phyloP scores from a whole-genome alignment of 2,113 vertebrate genomes.

The Rynchops niger region DNA sequence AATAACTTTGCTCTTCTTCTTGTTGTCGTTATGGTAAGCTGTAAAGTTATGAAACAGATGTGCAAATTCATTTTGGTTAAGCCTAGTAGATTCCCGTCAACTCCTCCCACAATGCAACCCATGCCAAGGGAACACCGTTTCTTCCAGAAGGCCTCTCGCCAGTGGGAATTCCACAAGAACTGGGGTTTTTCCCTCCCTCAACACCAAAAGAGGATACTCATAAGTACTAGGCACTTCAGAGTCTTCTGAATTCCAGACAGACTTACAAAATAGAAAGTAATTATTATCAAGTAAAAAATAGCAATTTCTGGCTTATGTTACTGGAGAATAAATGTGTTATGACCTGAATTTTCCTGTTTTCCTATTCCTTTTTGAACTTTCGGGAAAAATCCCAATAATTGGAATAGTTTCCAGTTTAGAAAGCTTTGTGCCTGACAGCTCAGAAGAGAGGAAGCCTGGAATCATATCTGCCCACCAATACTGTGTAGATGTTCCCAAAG shows the following conservation, averaged over 20 bases:
- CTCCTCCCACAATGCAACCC: not conserved
- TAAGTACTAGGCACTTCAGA: not conserved
- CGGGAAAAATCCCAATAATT: not conserved
- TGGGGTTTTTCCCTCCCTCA: not conserved
- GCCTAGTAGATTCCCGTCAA: not conserved
- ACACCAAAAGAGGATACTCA: not conserved
- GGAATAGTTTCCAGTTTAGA: not conserved
- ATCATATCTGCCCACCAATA: not conserved
- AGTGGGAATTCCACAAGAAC: not conserved
- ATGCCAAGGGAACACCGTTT: not conserved
- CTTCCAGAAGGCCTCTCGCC: not conserved
- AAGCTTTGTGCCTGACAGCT: not conserved
- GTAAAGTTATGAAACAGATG: not conserved
- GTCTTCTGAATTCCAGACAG: not conserved
- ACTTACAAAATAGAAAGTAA: not conserved
- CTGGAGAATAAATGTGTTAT: not conserved
- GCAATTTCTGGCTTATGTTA: not conserved
- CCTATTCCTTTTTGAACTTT: not conserved
- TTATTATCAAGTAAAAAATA: not conserved
- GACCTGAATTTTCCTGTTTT: conserved; percentile 16
- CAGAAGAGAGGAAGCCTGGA: not conserved
- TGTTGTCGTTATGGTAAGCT: not conserved
- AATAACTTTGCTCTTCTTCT: not conserved
- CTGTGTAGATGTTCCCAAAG: not conserved
- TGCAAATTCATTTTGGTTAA: not conserved